A percentile compares a stretch with the other conserved stretches of the same genome.
Evolutionary conservation across 2,113 vertebrate species (phyloP).

Genomic region (Mus musculus): GRCm39 chr10:117191001-117191500

Average conservation of each 20-base stretch:
- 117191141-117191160: slow-evolving; percentile 73
- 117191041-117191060: slow-evolving; percentile 81
- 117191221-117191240: slow-evolving; percentile 44
- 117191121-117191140: slow-evolving; percentile 77
- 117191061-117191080: slow-evolving; percentile 72
- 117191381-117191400: slow-evolving; percentile 42
- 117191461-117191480: slow-evolving; percentile 54
- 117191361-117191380: slow-evolving; percentile 37
- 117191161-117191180: slow-evolving; percentile 67
- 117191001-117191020: slow-evolving; percentile 77
- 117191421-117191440: slow-evolving; percentile 55
- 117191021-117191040: slow-evolving; percentile 79
- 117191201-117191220: slow-evolving; percentile 52
- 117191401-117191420: slow-evolving; percentile 65
- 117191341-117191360: slow-evolving; percentile 42
- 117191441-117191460: slow-evolving; percentile 56
- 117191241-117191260: slow-evolving; percentile 63
- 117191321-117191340: slow-evolving; percentile 47
- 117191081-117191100: slow-evolving; percentile 62
- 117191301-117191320: not conserved
- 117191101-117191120: slow-evolving; percentile 81
- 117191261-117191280: slow-evolving; percentile 26
- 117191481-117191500: slow-evolving; percentile 59
- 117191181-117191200: slow-evolving; percentile 50
- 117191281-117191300: slow-evolving; percentile 60